Evolutionary conservation across 1,140 invertebrate genomes (phyloP).

Genomic region (Heterodera schachtii): DNA sequence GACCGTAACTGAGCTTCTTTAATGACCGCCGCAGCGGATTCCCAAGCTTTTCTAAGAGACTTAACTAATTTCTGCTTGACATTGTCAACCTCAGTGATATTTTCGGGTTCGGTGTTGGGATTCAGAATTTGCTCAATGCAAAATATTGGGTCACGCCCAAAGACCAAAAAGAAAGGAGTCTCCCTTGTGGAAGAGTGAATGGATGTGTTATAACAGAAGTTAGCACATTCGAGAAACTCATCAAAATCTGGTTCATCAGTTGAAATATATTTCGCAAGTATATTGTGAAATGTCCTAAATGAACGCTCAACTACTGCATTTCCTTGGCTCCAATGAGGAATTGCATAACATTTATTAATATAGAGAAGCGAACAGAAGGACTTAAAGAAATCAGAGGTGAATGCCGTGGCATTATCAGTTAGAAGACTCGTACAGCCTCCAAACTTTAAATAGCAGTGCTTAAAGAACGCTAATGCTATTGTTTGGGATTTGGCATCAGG

Average conservation of each 20-base stretch:
- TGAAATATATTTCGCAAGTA: conserved; percentile 7
- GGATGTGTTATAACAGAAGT: conserved; percentile 13
- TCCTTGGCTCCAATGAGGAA: background rate
- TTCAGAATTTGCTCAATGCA: conserved; percentile 14
- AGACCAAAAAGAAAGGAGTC: conserved; percentile 11
- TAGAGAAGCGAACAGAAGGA: conserved; percentile 13
- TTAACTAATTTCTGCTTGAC: background rate
- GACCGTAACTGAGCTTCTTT: background rate
- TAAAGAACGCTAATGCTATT: background rate
- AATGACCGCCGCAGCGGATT: conserved; percentile 11
- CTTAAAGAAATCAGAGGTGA: background rate
- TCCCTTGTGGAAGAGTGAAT: conserved; percentile 8
- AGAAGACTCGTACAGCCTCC: background rate
- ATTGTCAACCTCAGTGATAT: background rate
- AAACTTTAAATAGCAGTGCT: conserved; percentile 1
- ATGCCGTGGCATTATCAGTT: conserved; percentile 9
- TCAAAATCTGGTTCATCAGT: conserved; percentile 11
- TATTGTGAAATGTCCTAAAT: conserved; percentile 17
- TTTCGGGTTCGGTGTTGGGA: background rate
- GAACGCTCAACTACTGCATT: conserved; percentile 1
- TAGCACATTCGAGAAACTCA: background rate
- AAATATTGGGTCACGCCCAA: conserved; percentile 12
- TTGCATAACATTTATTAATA: conserved; percentile 3
- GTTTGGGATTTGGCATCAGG: conserved; percentile 19
- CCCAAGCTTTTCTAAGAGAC: conserved; percentile 16